These are phyloP conservation scores for Drosophila mulleri DNA, from an alignment of 2,888 invertebrate species.

Conservation along the genomic window DNA sequence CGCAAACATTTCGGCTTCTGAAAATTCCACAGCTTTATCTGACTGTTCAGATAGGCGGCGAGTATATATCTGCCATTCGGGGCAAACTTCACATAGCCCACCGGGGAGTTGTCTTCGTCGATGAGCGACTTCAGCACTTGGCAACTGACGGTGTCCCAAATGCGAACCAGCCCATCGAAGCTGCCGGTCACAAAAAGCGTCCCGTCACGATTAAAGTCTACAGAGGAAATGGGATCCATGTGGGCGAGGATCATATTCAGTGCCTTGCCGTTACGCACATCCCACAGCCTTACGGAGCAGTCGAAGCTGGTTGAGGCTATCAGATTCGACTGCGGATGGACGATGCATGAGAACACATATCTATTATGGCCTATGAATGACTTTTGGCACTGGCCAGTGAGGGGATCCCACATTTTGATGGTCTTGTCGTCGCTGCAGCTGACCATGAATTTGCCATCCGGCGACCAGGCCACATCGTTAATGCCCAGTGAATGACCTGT, in stretches of 20 bases:
- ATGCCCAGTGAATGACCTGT: constrained; percentile 98
- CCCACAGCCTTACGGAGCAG: constrained; percentile 99
- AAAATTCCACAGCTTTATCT: constrained; percentile 99
- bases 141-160: constrained; percentile 99
- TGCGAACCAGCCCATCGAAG: constrained; percentile 99
- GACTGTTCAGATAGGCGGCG: constrained; percentile 98
- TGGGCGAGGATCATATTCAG: constrained; percentile 98
- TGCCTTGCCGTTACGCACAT: constrained; percentile 98
- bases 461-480: constrained; percentile 99
- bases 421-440: constrained; percentile 98
- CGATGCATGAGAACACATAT: constrained; percentile 99
- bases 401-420: constrained; percentile 95
- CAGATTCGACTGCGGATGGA: constrained; percentile 99
- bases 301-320: constrained; percentile 99
- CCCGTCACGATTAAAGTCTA: constrained; percentile 99
- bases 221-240: constrained; percentile 99
- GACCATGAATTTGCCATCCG: constrained; percentile 95
- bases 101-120: constrained; percentile 99
- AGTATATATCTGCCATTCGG: constrained; percentile 99
- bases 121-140: constrained; percentile 99
- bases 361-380: constrained; percentile 98
- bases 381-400: constrained; percentile 97
- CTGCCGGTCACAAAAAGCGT: constrained; percentile 99
- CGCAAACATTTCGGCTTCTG: constrained; percentile 99
- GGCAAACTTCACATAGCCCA: constrained; percentile 99